Conservation (phyloP, 2,797 vertebrate species). For the Peromyscus melanophrys region DNA sequence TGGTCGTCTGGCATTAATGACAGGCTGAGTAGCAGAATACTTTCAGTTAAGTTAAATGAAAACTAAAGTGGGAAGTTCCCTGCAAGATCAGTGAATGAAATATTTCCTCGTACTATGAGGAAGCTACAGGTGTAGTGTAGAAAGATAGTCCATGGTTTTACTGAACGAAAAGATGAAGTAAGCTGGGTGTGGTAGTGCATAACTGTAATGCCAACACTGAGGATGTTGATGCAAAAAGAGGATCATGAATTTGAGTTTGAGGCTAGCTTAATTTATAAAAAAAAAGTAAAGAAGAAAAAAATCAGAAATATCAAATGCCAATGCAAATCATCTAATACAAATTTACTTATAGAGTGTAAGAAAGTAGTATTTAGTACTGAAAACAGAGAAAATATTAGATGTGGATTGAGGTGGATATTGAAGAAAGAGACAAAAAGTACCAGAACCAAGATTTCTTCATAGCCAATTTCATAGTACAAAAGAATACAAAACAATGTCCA, state of each 20-base stretch:
- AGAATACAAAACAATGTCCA: background rate
- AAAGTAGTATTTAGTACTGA: background rate
- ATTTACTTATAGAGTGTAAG: background rate
- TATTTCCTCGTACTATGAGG: background rate
- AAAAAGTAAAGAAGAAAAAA: background rate
- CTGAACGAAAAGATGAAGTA: background rate
- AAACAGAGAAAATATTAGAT: background rate
- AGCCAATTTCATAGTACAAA: background rate
- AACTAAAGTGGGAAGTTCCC: background rate
- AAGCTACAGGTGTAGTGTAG: rapidly evolving
- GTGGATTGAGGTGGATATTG: background rate
- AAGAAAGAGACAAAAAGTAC: background rate
- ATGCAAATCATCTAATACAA: background rate
- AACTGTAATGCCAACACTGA: background rate
- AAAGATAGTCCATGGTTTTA: background rate
- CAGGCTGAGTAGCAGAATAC: background rate
- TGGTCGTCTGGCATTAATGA: background rate
- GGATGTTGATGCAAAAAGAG: background rate
- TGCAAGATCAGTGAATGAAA: background rate
- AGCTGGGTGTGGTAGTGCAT: background rate
- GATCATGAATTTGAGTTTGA: background rate
- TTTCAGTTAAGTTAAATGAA: background rate
- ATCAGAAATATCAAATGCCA: background rate
- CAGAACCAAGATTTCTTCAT: background rate
- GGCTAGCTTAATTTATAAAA: background rate